Conservation (phyloP, 2,797 vertebrate species). For the Ibycter americanus region DNA sequence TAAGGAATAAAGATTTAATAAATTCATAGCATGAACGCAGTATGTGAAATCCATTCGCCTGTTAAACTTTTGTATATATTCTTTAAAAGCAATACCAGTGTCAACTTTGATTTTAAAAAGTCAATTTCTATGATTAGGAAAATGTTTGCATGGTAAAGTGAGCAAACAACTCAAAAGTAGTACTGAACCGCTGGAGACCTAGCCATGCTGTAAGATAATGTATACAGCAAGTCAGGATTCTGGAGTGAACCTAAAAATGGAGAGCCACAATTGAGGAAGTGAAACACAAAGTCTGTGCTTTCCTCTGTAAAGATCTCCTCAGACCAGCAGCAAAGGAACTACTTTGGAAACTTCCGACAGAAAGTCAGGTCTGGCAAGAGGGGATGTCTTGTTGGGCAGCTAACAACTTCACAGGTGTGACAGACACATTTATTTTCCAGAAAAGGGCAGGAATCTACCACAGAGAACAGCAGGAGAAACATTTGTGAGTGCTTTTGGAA, state of each 20-base stretch:
- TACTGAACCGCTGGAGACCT: background rate
- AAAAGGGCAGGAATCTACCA: background rate
- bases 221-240: background rate
- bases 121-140: background rate
- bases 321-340: background rate
- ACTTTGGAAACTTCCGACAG: background rate
- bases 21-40: background rate
- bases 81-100: background rate
- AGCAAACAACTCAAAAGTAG: background rate
- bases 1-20: background rate
- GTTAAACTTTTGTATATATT: background rate
- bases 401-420: background rate
- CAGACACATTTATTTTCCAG: background rate
- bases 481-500: background rate
- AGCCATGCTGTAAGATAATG: accelerated
- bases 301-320: background rate
- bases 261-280: background rate
- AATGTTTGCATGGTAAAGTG: background rate
- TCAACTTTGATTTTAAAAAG: background rate
- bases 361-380: background rate
- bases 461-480: background rate
- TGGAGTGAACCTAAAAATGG: background rate
- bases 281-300: background rate
- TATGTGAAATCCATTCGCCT: background rate
- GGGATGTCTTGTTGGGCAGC: background rate